Evolutionary conservation across 1,140 invertebrate genomes (phyloP), one percentile per base, ranked within the genome.

Genomic region (Brachionus paranguensis): DNA sequence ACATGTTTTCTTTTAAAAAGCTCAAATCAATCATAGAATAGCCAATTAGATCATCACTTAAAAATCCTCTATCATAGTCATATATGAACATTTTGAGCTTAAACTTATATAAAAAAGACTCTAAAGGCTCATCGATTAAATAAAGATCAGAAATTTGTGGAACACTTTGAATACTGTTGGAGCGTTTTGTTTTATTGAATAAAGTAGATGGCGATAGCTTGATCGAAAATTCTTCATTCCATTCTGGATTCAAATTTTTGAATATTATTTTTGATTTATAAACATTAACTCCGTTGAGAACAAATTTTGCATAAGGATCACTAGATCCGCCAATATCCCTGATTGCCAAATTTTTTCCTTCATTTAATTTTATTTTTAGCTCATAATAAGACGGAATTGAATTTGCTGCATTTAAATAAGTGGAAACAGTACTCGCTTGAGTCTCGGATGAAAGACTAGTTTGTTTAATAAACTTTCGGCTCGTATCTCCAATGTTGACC

Each of bases 11-110:
- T 85, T 96, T 95, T 78, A 99, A 88, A 84, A 92, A 91, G 6
- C 93, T 94, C 37, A 98, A 91, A 88, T 97, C 95, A 84, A 99
- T 89, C 68, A 92, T 91, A 3, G 94, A 94, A 72, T 93, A 92
- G 12, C 97, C 97, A 95, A 99, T 98, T 87, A 97, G 97, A 91
- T 99, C 97, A 89, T 99, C 97, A 90, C 95, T 88, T 29, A 79
- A 79, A 68, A 97, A 92, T 37, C 96, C 96, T 93, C 96, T 96
- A 88, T 99, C 97, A 89, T 97, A 97, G 91, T 99, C 97, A 89
- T 95, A 99, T 17, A 98, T 95, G 87, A 68, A 60, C 85, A 47
- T 85, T 65, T 64, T 83, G 6, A 65, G 64, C n/a, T 60, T 64
- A 68, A 85, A 76, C 92, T 96, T 96, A 81, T 98, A 92, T 84